phyloP scores from a whole-genome alignment of 2,113 vertebrate species.

The Nibea albiflora region DNA sequence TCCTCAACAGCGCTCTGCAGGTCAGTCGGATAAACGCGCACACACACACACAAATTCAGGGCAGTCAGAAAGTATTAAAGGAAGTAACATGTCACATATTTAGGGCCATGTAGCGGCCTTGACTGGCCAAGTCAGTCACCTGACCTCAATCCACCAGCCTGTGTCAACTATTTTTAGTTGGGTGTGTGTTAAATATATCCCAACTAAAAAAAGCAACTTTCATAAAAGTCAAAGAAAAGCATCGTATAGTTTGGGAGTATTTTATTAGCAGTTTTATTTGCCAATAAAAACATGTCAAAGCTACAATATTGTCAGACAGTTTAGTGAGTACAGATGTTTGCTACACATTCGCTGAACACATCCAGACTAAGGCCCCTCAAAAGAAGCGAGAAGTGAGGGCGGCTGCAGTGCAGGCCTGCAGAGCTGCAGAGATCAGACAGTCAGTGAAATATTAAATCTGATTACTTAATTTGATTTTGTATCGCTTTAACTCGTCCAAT shows the following conservation, averaged over 20 bases:
- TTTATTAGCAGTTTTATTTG: neutral
- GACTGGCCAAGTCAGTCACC: neutral
- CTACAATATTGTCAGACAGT: neutral
- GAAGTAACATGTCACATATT: slow-evolving; percentile 9
- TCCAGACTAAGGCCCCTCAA: neutral
- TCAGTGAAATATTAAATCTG: slow-evolving; percentile 4
- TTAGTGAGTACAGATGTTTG: neutral
- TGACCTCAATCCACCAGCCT: slow-evolving; percentile 29
- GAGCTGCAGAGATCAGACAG: neutral
- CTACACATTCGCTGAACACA: neutral
- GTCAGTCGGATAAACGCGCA: slow-evolving; percentile 85
- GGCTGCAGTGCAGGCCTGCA: slow-evolving; percentile 8
- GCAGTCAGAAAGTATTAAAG: slow-evolving; percentile 11
- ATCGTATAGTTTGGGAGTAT: neutral
- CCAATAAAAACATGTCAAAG: neutral
- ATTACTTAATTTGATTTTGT: slow-evolving; percentile 23
- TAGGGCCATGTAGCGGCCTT: neutral
- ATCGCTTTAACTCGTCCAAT: neutral
- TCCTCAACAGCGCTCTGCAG: slow-evolving; percentile 97
- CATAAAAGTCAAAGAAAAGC: neutral
- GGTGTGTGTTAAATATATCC: no score
- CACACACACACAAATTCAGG: neutral
- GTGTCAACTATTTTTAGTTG: neutral
- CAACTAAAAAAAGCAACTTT: neutral
- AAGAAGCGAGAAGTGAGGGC: neutral